Base-by-base conservation (phyloP, 2,113 vertebrate genomes). In the Marmota flaviventris region DNA sequence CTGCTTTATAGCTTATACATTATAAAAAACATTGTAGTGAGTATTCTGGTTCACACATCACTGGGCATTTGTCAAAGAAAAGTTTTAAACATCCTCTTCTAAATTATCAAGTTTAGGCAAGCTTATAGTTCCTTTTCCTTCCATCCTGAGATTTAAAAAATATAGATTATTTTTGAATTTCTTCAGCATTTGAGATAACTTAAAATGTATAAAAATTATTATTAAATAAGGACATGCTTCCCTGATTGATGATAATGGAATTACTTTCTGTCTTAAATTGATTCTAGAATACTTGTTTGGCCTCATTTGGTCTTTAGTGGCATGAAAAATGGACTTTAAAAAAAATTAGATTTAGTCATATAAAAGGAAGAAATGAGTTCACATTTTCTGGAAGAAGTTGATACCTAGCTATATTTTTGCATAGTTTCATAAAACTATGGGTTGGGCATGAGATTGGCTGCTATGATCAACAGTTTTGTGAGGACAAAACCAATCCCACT, bases 251-350 rank as follows among this genome's bases (percentile, higher is more conserved):
- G 82, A 79, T 95, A 87, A 93, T 89, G 58, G 65, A 95, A 93
- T 96, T 94, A 92, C 83, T 91, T 96, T 96, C 63, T 96, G 32
- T 93, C 53, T 97, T 72, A 97, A 39, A 70, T 78, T 96, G 63
- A 96, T 96, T 95, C 93, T 96, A 78, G 65, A 95, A 75, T 82
- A 93, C 58, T 95, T 91, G 73, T 89, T 97, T 96, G 92, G 87
- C 65, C 53, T 92, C 58, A 82, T 92, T 95, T 96, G 69, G 45
- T 94, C 86, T 87, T 97, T 83, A 78, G 72, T 92, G 84, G 42
- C 72, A 85, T 97, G 83, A 87, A 95, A 91, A 89, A 72, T 94
- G 56, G 48, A 82, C 56, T 58, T 58, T 58, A 22, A 8, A 58
- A 58, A 22, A 24, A 58, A 83, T 91, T 82, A 95, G 81, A 94